phyloP scores from a whole-genome alignment of 2,888 invertebrate genomes.

The Drosophila algonquin region DNA sequence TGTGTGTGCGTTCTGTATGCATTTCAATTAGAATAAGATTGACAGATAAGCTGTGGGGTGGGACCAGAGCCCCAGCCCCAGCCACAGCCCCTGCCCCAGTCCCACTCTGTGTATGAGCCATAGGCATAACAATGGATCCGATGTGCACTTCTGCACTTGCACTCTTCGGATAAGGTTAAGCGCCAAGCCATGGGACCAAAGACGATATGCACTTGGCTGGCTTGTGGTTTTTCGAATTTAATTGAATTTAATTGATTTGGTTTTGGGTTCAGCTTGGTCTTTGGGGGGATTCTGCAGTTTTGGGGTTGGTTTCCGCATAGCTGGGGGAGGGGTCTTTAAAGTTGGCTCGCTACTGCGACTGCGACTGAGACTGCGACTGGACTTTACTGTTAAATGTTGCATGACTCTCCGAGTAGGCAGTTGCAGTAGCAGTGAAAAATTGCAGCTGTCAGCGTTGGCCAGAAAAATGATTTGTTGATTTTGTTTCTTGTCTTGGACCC shows the following conservation, averaged over 20 bases:
- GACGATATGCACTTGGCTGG: constrained; percentile 62
- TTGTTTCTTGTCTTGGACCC: constrained; percentile 29
- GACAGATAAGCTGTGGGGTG: constrained; percentile 58
- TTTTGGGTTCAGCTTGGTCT: constrained; percentile 18
- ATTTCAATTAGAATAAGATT: constrained; percentile 72
- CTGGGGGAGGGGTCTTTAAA: constrained; percentile 38
- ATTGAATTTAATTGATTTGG: constrained; percentile 78
- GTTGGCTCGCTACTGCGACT: constrained; percentile 20
- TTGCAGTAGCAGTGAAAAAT: constrained; percentile 65
- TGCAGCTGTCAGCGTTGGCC: constrained; percentile 69
- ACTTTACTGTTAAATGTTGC: constrained; percentile 52
- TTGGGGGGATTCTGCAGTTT: constrained; percentile 14
- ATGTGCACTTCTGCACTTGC: constrained; percentile 33
- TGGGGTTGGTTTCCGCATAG: constrained; percentile 25
- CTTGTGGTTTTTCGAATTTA: constrained; percentile 70
- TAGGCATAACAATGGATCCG: constrained; percentile 48
- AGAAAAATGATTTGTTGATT: constrained; percentile 66
- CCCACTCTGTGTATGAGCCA: background rate
- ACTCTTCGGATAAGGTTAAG: constrained; percentile 60
- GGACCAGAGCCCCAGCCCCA: background rate
- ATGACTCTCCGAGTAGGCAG: constrained; percentile 55
- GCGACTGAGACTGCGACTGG: constrained; percentile 19
- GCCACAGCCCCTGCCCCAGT: background rate
- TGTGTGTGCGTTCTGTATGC: constrained; percentile 37
- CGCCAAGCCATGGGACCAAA: background rate